phyloP scores from a whole-genome alignment of 2,888 invertebrate genomes.

The Tipula lateralis region DNA sequence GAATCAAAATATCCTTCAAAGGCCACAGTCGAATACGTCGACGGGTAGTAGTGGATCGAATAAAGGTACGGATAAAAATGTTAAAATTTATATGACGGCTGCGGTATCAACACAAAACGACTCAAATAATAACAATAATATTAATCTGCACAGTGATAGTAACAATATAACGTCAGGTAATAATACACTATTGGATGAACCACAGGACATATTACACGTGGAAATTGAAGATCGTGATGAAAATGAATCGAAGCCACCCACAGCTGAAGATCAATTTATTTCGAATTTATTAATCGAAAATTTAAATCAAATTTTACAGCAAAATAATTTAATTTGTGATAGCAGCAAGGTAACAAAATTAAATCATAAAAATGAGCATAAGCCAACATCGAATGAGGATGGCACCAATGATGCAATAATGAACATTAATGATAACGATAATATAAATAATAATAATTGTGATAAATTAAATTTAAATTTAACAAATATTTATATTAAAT shows the following conservation, averaged over 20 bases:
- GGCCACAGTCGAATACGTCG: constrained; percentile 30
- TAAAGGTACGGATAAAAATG: constrained; percentile 32
- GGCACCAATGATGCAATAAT: background rate
- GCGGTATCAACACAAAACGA: background rate
- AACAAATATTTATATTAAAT: constrained; percentile 28
- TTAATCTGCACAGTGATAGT: background rate
- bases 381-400: background rate
- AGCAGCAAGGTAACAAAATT: constrained; percentile 41
- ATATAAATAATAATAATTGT: background rate
- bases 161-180: background rate
- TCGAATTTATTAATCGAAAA: constrained; percentile 54
- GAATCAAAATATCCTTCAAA: constrained; percentile 24
- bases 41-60: constrained; percentile 20
- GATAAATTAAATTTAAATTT: constrained; percentile 28
- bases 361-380: constrained; percentile 27
- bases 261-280: constrained; percentile 49
- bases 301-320: constrained; percentile 51
- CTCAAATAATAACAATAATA: background rate
- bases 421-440: background rate
- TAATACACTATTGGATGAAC: constrained; percentile 29
- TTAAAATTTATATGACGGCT: constrained; percentile 34
- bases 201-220: constrained; percentile 34
- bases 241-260: background rate
- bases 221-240: constrained; percentile 32
- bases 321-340: constrained; percentile 39